A percentile compares a stretch with the other conserved stretches of the same genome.
Conservation (phyloP, 2,888 invertebrate species). For the Spatulosminthurus flaviceps region DNA sequence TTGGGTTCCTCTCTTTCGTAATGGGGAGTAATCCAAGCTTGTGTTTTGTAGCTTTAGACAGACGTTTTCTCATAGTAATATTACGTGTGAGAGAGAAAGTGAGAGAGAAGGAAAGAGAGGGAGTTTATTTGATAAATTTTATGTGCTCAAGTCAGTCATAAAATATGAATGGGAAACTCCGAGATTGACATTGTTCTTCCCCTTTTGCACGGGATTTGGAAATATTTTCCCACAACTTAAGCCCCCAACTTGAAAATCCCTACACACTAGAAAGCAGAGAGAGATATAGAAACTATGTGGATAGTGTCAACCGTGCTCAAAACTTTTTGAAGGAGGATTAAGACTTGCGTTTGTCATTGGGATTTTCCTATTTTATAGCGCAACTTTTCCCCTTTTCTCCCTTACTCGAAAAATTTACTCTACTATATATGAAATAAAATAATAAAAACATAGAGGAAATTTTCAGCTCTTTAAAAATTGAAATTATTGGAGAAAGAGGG, state of each 20-base stretch:
- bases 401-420: too few relatives aligned
- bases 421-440: too few relatives aligned
- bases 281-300: too few relatives aligned
- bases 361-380: background rate
- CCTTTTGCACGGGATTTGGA: background rate
- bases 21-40: too few relatives aligned
- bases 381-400: background rate
- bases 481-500: too few relatives aligned
- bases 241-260: background rate
- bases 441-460: too few relatives aligned
- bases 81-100: background rate
- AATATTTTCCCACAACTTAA: background rate
- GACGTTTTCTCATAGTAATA: background rate
- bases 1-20: too few relatives aligned
- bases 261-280: background rate
- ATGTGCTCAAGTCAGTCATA: constrained; percentile 10
- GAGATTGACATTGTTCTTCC: constrained; percentile 15
- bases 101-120: too few relatives aligned
- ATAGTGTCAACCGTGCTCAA: background rate
- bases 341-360: background rate
- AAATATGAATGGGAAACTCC: constrained; percentile 5
- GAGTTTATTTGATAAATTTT: constrained; percentile 18
- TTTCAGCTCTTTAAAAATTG: too few relatives aligned
- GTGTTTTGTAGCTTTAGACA: background rate
- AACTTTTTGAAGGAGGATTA: background rate